Evolutionary conservation across 2,113 vertebrate genomes (phyloP).

Genomic region (Hylia prasina): DNA sequence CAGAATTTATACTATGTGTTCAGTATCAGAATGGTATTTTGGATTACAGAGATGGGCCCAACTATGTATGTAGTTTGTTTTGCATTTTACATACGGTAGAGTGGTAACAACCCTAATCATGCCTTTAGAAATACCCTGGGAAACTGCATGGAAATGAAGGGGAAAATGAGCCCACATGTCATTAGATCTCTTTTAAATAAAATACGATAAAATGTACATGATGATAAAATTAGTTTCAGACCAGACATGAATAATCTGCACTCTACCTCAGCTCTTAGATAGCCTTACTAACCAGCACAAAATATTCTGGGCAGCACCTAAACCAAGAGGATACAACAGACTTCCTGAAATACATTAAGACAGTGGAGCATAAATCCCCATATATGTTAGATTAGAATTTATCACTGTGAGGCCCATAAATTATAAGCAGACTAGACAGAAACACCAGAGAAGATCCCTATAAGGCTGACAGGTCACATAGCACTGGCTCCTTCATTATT

Average conservation of each 20-base stretch:
- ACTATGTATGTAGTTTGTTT: accelerated
- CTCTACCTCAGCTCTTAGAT: neutral
- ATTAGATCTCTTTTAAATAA: neutral
- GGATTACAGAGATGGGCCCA: neutral
- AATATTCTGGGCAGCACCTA: neutral
- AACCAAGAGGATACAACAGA: neutral
- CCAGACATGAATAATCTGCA: neutral
- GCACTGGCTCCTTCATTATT: neutral
- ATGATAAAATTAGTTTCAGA: neutral
- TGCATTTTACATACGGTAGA: neutral
- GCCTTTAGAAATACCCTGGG: neutral
- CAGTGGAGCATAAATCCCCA: neutral
- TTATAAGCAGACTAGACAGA: neutral
- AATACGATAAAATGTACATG: neutral
- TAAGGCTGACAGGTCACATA: neutral
- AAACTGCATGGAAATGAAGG: neutral
- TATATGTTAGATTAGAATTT: neutral
- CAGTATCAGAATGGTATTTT: neutral
- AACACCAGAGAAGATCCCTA: neutral
- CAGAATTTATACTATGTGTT: neutral
- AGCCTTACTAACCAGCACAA: neutral
- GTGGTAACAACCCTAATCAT: neutral
- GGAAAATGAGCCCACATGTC: neutral
- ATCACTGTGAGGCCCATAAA: neutral
- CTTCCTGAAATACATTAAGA: neutral